phyloP scores from a whole-genome alignment of 2,113 vertebrate genomes.

The Spilogale gracilis region DNA sequence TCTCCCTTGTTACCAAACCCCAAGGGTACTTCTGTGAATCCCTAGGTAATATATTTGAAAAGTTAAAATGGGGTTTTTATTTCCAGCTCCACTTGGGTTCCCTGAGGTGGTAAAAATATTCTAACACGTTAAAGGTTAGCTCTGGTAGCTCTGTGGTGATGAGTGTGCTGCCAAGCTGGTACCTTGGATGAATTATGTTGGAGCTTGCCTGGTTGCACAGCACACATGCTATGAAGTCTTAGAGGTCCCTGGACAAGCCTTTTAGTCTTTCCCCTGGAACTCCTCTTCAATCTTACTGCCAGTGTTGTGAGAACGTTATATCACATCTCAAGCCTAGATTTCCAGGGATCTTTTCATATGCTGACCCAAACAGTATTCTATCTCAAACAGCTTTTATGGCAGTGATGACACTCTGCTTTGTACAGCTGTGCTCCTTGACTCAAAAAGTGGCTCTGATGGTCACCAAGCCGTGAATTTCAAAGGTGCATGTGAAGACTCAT shows the following conservation, averaged over 20 bases:
- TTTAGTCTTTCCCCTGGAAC: not conserved
- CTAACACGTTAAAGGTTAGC: not conserved
- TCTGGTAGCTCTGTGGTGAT: not conserved
- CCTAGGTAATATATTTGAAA: not conserved
- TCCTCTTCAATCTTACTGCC: not conserved
- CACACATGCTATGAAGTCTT: not conserved
- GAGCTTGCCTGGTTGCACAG: not conserved
- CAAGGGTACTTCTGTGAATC: not conserved
- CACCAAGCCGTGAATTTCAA: not conserved
- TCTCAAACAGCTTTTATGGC: not conserved
- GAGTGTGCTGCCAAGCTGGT: not conserved
- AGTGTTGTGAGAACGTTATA: not conserved
- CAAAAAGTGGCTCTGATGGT: not conserved
- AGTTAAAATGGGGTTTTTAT: constrained; percentile 21
- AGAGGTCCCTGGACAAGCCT: not conserved
- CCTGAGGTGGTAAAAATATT: not conserved
- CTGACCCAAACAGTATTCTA: not conserved
- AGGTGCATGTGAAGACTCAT: not conserved
- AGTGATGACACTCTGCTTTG: not conserved
- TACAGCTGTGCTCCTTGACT: not conserved
- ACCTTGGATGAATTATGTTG: not conserved
- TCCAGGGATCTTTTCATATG: not conserved
- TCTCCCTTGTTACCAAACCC: not conserved
- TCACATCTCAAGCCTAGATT: not conserved
- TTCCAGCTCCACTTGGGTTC: not conserved